Base-by-base conservation (phyloP, 2,113 vertebrate species). In the Erythrocercus mccallii region DNA sequence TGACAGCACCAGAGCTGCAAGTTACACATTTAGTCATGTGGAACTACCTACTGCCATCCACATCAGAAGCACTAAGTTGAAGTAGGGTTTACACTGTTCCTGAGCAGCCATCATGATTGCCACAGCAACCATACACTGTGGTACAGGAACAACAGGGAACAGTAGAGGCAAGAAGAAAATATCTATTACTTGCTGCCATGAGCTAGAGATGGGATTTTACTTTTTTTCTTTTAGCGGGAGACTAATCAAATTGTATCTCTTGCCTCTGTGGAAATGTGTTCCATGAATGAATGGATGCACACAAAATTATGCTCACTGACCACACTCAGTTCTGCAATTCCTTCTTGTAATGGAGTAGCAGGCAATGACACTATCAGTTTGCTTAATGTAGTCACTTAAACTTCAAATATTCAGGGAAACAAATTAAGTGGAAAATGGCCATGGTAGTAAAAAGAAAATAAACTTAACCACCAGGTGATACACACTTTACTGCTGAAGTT, bases 211-310 rank as follows among this genome's bases (percentile, higher is more conserved):
- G 84, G 18, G 17, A 56, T 94, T 94, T 95, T 73, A 48, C 23
- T 79, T 96, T 93, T 96, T 91, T 48, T 74, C 53, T 85, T 76
- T 57, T 62, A 88, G 66, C 6, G 25, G 72, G 48, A 92, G 77
- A 87, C 25, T 16, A 81, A 81, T 58, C 66, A 86, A 92, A 89
- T 81, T 38, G 13, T 62, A 54, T 71, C 40, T 76, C 27, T 86
- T 58, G 27, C 17, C 38, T 94, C 81, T 27, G 50, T 17, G 56
- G 61, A 81, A 58, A 47, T 31, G 28, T 85, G 23, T 73, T 88
- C 35, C 40, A 38, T 58, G 74, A 81, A 92, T 80, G 80, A 64
- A 77, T 40, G 30, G 37, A 66, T 31, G n/a, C 19, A 40, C 18
- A 42, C 5, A 78, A 80, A 48, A 12, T 16, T 12, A 16, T 35